Evolutionary conservation across 2,113 vertebrate genomes (phyloP).

Genomic region (Callorhinus ursinus): DNA sequence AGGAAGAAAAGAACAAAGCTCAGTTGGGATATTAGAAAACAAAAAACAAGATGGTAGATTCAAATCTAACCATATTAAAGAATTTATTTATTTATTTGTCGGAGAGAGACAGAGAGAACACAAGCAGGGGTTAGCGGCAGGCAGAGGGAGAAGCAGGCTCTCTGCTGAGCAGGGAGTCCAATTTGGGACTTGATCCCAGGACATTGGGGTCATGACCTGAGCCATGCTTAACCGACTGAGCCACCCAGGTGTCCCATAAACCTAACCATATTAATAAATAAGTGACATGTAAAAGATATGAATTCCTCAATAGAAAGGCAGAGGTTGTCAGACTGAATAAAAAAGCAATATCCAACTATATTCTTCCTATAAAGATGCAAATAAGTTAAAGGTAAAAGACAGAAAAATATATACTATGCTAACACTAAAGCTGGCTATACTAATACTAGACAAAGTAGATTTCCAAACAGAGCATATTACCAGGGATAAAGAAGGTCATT

Average conservation of each 20-base stretch:
- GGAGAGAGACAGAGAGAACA: not conserved
- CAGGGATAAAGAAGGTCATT: not conserved
- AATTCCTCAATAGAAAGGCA: not conserved
- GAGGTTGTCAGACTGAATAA: not conserved
- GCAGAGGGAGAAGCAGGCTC: not conserved
- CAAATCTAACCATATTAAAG: not conserved
- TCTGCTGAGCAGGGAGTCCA: not conserved
- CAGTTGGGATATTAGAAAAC: not conserved
- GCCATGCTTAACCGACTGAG: not conserved
- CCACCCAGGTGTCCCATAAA: not conserved
- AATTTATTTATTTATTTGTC: not conserved
- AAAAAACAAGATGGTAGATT: not conserved
- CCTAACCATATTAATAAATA: not conserved
- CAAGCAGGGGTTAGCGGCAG: not conserved
- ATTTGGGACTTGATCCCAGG: not conserved
- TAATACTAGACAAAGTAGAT: not conserved
- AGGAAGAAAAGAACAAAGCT: not conserved
- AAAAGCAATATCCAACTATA: not conserved
- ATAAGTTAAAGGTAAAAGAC: constrained; percentile 29
- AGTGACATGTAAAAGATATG: not conserved
- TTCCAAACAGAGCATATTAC: not conserved
- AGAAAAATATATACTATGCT: not conserved
- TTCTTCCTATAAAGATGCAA: not conserved
- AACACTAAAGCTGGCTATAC: not conserved
- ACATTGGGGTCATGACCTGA: not conserved